Conservation (phyloP, 2,113 vertebrate species). For the Macroglossus sobrinus region DNA sequence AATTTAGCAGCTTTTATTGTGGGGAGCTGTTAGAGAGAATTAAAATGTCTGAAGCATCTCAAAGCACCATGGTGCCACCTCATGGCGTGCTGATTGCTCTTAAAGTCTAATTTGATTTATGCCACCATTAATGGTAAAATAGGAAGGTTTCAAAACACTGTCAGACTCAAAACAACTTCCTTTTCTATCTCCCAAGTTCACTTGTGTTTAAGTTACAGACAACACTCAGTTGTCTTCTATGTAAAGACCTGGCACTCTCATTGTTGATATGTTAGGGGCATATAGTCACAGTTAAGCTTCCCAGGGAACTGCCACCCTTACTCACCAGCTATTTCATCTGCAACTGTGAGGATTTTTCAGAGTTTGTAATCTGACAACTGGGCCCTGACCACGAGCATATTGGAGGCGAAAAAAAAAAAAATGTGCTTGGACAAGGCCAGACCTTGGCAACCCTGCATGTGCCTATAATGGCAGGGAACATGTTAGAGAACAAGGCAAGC, state of each 20-base stretch:
- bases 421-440: neutral
- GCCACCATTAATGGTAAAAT: conserved; percentile 34
- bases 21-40: conserved; percentile 58
- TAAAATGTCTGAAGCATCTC: conserved; percentile 56
- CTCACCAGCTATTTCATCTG: neutral
- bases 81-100: conserved; percentile 20
- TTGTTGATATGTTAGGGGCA: neutral
- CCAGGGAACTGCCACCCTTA: neutral
- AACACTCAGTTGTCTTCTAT: neutral
- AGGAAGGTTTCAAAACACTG: conserved; percentile 25
- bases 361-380: neutral
- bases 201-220: conserved; percentile 49
- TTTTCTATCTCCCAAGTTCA: neutral
- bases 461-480: neutral
- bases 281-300: neutral
- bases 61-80: neutral
- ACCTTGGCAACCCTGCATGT: neutral
- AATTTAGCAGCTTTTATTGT: conserved; percentile 49
- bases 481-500: neutral
- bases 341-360: neutral
- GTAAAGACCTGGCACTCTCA: neutral
- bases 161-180: neutral
- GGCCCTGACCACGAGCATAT: neutral
- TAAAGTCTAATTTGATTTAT: conserved; percentile 47
- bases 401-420: neutral